Evolutionary conservation across 2,113 vertebrate genomes (phyloP).

Genomic region (Lampris incognitus): DNA sequence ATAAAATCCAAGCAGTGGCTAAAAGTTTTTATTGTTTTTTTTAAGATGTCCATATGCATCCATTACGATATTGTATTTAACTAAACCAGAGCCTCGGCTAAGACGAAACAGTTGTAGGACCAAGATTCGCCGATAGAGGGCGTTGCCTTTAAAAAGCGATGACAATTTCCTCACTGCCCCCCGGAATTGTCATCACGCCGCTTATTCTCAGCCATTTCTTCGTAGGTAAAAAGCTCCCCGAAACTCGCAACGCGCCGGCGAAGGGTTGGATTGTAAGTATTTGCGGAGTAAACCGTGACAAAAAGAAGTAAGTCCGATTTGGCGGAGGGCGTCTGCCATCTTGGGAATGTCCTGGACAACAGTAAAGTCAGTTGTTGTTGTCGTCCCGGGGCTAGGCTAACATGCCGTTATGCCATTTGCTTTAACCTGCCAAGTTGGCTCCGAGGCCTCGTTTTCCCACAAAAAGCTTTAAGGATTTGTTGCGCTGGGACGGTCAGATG

Average conservation of each 20-base stretch:
- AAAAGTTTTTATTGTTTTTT: not conserved
- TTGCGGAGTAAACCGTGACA: conserved; percentile 26
- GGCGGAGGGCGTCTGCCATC: not conserved
- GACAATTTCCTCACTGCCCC: conserved; percentile 45
- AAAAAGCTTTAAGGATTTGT: rapidly evolving
- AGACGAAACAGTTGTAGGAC: not conserved
- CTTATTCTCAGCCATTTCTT: conserved; percentile 76
- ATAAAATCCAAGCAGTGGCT: no score
- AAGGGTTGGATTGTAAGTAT: conserved; percentile 13
- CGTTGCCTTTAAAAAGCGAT: not conserved
- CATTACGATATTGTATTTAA: not conserved
- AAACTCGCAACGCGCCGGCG: conserved; percentile 57
- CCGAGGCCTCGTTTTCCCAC: conserved; percentile 35
- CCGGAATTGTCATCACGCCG: conserved; percentile 76
- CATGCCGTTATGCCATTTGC: not conserved
- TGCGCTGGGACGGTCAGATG: rapidly evolving
- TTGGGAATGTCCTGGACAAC: not conserved
- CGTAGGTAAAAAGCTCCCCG: conserved; percentile 52
- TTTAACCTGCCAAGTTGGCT: conserved; percentile 4
- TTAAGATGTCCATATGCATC: not conserved
- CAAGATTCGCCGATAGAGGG: conserved; percentile 16
- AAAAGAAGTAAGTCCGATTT: conserved; percentile 64
- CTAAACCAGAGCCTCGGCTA: not conserved
- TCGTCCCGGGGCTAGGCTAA: conserved; percentile 65
- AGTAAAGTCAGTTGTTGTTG: conserved; percentile 47